Evolutionary conservation across 2,888 invertebrate species (phyloP), one percentile per base, ranked within the genome.

Genomic region (Adelphocoris suturalis): DNA sequence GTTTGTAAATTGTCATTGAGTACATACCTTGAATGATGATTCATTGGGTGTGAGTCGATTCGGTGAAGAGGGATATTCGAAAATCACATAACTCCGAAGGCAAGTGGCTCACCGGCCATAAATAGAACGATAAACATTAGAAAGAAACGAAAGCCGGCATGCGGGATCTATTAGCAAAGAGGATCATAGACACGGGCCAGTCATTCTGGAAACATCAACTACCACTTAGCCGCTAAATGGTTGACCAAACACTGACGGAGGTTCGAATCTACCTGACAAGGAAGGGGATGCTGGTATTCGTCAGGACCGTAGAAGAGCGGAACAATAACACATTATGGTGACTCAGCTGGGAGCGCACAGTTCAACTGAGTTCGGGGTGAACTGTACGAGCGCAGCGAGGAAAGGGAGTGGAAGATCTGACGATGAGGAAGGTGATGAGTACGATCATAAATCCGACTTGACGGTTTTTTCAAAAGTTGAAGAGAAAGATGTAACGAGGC

Each of bases 151-250:
- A 19, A 68, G 23, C 23, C 19, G n/a, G 61, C 19, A 68, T 23
- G 11, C 52, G 1, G 52, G 52, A 23, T 68, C 19, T 68, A 12
- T 23, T 19, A 68, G 68, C 37, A 11, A 61, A 19, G 68, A 68
- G 23, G 1, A 19, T 27, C 68, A 12, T 13, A 12, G 23, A 68
- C 3, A 68, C 68, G 16, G 52, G 11, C 52, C 14, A 52, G 16
- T 16, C 52, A 68, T 68, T 13, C 11, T 68, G 68, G 23, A 23
- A 23, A 68, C 68, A 68, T 13, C 68, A 68, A 68, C 23, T 68
- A 23, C 68, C 68, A 68, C 68, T 68, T 68, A 68, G 68, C 68
- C 7, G 68, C 68, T 68, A 68, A 68, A 68, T 23, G 68, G 68
- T 68, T 68, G 61, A 19, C 68, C 68, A 68, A 68, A 23, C 27